A percentile compares a stretch with the other conserved stretches of the same genome.
phyloP scores from a whole-genome alignment of 2,888 invertebrate species.

The Nowickia ferox region DNA sequence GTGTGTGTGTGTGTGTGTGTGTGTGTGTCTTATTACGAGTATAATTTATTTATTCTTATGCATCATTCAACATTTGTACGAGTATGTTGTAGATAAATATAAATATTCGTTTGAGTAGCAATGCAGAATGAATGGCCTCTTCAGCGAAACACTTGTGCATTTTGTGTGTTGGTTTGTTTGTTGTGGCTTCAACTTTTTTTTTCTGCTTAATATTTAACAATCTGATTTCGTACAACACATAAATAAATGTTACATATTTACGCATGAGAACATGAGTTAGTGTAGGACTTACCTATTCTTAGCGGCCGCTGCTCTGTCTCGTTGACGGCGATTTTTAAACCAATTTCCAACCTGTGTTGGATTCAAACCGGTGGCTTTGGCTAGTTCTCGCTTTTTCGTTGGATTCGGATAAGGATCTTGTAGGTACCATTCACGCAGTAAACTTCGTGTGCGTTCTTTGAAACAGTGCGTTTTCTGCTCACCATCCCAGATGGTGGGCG shows the following conservation, averaged over 20 bases:
- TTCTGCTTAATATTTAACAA: background rate
- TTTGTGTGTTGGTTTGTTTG: constrained; percentile 9
- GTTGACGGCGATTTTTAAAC: constrained; percentile 95
- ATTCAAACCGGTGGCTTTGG: constrained; percentile 94
- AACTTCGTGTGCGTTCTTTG: constrained; percentile 96
- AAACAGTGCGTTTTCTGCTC: constrained; percentile 98
- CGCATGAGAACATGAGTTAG: background rate
- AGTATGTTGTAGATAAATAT: background rate
- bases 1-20: background rate
- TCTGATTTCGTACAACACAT: background rate
- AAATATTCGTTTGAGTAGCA: background rate
- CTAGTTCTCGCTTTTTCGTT: constrained; percentile 95
- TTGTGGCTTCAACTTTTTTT: constrained; percentile 14
- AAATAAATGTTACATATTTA: background rate
- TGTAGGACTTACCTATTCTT: constrained; percentile 93
- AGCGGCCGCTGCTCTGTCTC: constrained; percentile 95
- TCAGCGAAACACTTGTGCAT: constrained; percentile 59
- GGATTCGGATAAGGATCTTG: constrained; percentile 99
- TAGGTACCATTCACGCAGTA: constrained; percentile 98
- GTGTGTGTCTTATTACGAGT: background rate
- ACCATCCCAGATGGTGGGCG: constrained; percentile 97
- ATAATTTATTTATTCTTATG: constrained; percentile 35
- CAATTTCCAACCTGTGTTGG: constrained; percentile 97
- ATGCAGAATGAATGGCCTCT: constrained; percentile 16
- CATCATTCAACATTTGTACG: constrained; percentile 11